Evolutionary conservation across 2,113 vertebrate species (phyloP).

Genomic region (Opisthocomus hoazin): DNA sequence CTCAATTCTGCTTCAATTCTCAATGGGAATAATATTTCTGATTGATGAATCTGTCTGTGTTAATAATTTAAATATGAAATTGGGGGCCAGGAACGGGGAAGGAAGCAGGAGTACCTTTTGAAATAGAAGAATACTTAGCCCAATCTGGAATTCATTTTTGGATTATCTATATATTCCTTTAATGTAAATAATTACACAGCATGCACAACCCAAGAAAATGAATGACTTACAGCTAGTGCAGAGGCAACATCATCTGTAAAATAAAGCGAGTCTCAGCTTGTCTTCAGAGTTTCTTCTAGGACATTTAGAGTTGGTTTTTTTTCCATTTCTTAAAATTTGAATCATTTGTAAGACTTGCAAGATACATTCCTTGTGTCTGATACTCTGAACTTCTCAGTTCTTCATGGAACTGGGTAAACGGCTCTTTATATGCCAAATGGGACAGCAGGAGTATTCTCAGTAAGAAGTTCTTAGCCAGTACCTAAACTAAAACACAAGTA

Average conservation of each 20-base stretch:
- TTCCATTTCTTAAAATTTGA: background rate
- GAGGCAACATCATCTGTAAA: background rate
- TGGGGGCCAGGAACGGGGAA: fast-evolving
- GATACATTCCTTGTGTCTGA: background rate
- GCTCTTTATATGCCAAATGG: background rate
- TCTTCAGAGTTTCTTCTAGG: background rate
- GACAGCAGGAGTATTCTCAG: background rate
- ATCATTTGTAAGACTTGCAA: background rate
- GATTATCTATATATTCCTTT: background rate
- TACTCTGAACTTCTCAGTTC: background rate
- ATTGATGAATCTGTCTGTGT: background rate
- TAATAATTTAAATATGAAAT: background rate
- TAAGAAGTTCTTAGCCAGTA: background rate
- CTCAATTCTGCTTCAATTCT: background rate
- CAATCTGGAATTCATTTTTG: background rate
- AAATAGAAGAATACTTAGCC: background rate
- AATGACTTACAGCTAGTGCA: background rate
- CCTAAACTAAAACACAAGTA: background rate
- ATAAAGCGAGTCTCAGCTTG: background rate
- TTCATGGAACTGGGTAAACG: background rate
- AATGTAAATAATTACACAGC: background rate
- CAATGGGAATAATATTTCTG: background rate
- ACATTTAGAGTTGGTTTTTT: background rate
- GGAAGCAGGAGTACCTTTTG: background rate
- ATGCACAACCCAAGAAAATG: background rate